Percentiles rank a stretch among this genome's conserved stretches.
Evolutionary conservation across 2,797 vertebrate species (phyloP).

Genomic region (Propithecus perrieri): DNA sequence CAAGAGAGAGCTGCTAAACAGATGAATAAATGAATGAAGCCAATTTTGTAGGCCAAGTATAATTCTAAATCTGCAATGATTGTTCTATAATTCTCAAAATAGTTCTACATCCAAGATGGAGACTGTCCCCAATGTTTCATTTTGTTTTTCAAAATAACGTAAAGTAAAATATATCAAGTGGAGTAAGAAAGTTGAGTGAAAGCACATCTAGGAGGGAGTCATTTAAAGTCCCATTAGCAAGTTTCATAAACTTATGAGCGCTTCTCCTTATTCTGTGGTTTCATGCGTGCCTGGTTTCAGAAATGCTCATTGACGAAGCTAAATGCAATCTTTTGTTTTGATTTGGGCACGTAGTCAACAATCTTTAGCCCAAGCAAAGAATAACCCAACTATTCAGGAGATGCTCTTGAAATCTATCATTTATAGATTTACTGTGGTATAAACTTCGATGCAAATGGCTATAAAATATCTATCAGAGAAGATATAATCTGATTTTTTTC

Average conservation of each 20-base stretch:
- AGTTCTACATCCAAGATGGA: background rate
- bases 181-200: background rate
- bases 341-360: slow-evolving; percentile 37
- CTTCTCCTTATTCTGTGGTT: slow-evolving; percentile 61
- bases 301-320: background rate
- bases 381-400: slow-evolving; percentile 26
- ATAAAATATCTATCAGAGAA: slow-evolving; percentile 27
- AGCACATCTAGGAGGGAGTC: background rate
- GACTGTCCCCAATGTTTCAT: background rate
- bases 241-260: background rate
- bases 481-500: background rate
- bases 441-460: background rate
- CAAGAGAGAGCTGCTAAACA: background rate
- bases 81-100: background rate
- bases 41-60: background rate
- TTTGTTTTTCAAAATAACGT: background rate
- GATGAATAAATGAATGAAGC: background rate
- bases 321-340: slow-evolving; percentile 58
- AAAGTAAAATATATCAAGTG: background rate
- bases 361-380: background rate
- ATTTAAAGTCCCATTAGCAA: background rate
- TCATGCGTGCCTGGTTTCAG: slow-evolving; percentile 60
- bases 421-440: background rate
- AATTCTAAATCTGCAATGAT: background rate
- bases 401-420: background rate